Evolutionary conservation across 2,797 vertebrate species (phyloP), one percentile per base, ranked within the genome.

Genomic region (Furcifer pardalis): DNA sequence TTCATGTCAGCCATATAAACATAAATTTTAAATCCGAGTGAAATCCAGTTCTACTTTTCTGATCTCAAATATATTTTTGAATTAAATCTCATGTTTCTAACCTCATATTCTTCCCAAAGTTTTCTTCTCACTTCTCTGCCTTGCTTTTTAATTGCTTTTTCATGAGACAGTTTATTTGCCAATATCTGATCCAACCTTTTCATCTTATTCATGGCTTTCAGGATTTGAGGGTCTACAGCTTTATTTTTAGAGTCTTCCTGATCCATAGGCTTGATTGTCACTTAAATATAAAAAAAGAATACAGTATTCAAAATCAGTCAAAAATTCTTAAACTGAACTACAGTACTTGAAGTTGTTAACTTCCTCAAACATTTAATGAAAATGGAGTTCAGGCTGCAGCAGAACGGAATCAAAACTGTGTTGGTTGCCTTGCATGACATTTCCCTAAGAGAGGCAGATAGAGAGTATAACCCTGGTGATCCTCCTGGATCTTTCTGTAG

Each of bases 31-130:
- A 77, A 75, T 59, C 1, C 68, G 15, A 66, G 15, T 30, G 40
- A 77, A 40, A 46, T 44, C 21, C 40, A 5, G 35, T 86, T 71
- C 32, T 37, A 76, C 59, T 66, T 7, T 40, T 71, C 60, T 19
- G 25, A 10, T 76, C 63, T 69, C 19, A 77, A 42, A 35, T 75
- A 1, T 13, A 59, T 46, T 76, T 46, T 35, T n/a, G n/a, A 81
- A 81, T 76, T 27, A 37, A 76, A 37, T 74, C 30, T 32, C n/a
- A 68, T 23, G 27, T 66, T 90, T 91, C 93, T 89, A 95, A 98
- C 98, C 97, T 96, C 91, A 81, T 98, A 92, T 79, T 97, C 96
- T 86, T 96, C 92, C 97, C 97, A 98, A 44, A 99, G 94, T 90
- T 95, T 96, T 83, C 91, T 91, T 93, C 96, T 96, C 89, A 97